phyloP scores from a whole-genome alignment of 2,888 invertebrate genomes.

The Pterostichus madidus region DNA sequence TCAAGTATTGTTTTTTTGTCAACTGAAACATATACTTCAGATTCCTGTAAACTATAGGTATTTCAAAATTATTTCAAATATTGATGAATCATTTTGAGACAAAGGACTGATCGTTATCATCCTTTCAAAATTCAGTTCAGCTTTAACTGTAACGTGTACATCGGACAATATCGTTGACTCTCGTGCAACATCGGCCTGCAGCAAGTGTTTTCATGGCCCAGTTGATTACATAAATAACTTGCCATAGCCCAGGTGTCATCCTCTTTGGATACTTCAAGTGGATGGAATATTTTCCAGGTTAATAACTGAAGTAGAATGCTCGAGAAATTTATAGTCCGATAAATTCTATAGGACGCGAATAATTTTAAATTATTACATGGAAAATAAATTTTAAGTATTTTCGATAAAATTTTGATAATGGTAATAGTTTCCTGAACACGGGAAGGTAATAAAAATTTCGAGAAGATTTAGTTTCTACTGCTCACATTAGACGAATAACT shows the following conservation, averaged over 20 bases:
- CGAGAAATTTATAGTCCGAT: conserved; percentile 56
- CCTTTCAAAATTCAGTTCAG: too few species aligned
- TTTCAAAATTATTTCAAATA: too few species aligned
- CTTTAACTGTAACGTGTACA: neutral
- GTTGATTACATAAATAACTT: conserved; percentile 50
- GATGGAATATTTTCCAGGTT: conserved; percentile 60
- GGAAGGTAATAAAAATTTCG: too few species aligned
- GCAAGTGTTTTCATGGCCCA: neutral
- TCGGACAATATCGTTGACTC: neutral
- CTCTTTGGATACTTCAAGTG: conserved; percentile 46
- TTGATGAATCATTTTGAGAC: too few species aligned
- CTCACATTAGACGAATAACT: too few species aligned
- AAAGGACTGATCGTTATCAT: too few species aligned
- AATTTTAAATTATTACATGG: conserved; percentile 53
- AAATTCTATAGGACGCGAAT: conserved; percentile 57
- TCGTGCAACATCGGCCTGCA: neutral
- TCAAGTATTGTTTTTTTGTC: too few species aligned
- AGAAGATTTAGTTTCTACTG: too few species aligned
- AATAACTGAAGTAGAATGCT: conserved; percentile 53
- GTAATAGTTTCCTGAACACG: conserved; percentile 41
- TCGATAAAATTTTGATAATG: conserved; percentile 53
- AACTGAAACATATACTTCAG: too few species aligned
- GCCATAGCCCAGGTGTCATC: conserved; percentile 35
- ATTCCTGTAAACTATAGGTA: too few species aligned
- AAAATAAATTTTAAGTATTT: conserved; percentile 58